A percentile compares a stretch with the other conserved stretches of the same genome.
Conservation (phyloP, 2,888 invertebrate species). For the Linnaemya tessellans region DNA sequence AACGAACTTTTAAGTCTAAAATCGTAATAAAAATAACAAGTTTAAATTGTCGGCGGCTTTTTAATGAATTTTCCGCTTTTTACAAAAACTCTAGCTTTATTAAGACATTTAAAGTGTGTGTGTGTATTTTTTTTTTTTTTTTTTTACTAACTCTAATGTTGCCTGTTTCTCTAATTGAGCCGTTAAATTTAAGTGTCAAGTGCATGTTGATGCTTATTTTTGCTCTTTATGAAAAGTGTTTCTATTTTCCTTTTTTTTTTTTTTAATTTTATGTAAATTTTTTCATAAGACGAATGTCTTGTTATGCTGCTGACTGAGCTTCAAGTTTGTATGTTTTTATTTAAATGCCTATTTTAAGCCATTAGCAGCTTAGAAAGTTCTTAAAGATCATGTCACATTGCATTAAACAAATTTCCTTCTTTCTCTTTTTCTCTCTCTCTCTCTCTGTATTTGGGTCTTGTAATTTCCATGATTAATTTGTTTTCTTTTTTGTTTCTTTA, state of each 20-base stretch:
- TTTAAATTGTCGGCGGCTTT: conserved; percentile 20
- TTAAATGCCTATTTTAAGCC: conserved; percentile 52
- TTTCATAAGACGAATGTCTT: conserved; percentile 2
- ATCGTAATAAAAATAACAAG: background rate
- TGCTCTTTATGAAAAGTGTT: conserved; percentile 1
- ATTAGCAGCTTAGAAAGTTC: conserved; percentile 71
- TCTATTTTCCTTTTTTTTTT: background rate
- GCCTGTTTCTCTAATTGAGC: conserved; percentile 64
- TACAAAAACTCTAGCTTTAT: background rate
- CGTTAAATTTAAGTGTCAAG: conserved; percentile 40
- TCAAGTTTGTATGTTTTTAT: background rate
- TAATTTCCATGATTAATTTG: conserved; percentile 20
- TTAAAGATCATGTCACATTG: conserved; percentile 59
- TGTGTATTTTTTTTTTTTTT: background rate
- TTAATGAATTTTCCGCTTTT: background rate
- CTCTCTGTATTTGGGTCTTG: no score
- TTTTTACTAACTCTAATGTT: conserved; percentile 5
- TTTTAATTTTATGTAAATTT: background rate
- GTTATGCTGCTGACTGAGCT: conserved; percentile 3
- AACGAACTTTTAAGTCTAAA: background rate
- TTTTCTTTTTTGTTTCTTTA: conserved; percentile 53
- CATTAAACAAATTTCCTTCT: conserved; percentile 11
- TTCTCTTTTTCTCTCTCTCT: background rate
- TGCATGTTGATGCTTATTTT: conserved; percentile 19
- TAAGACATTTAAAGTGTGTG: conserved; percentile 22